Evolutionary conservation across 1,140 invertebrate species (phyloP), one percentile per base, ranked within the genome.

Genomic region (Caenorhabditis latens): DNA sequence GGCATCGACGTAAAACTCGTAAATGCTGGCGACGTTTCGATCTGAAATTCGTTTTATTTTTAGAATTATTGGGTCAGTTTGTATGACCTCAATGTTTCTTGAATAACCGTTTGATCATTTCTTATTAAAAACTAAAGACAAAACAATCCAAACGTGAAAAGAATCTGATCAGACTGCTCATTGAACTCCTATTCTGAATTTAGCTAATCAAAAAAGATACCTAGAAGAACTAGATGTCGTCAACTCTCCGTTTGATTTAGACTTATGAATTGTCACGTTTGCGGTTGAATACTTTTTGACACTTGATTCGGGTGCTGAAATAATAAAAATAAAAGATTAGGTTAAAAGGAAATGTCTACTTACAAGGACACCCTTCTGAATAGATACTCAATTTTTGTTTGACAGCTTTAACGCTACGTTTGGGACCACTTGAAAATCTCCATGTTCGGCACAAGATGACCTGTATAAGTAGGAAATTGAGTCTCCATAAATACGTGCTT

Each of bases 1-100:
- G 90, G 71, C 89, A 92, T 42, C 91, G 57, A 21, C 91, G 67
- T 6, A 91, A 84, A n/a, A 92, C 91, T 63, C 88, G 61, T 65
- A 92, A 83, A 57, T 91, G 91, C 84, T 91, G 91, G 21, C 83
- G 84, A 16, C 90, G 71, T 75, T 90, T 84, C n/a, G 87, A 48
- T 83, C 90, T 88, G 65, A n/a, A 89, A 89, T 50, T 67, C 0
- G 5, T 32, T 32, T 1, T 55, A 8, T 83, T 61, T 79, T 53
- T 6, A 88, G 21, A 43, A 43, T 11, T n/a, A 14, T 7, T 19
- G 32, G 32, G 32, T 32, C 32, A 32, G 32, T 79, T 42, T 50
- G 50, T 50, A 9, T 50, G 50, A 50, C 4, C 50, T 11, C 8
- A 50, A 50, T 50, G 8, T 50, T 4, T 9, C 50, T 50, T 32